These are phyloP conservation scores for Chrysolina americana DNA, from an alignment of 2,888 invertebrate species.

Conservation along the genomic window DNA sequence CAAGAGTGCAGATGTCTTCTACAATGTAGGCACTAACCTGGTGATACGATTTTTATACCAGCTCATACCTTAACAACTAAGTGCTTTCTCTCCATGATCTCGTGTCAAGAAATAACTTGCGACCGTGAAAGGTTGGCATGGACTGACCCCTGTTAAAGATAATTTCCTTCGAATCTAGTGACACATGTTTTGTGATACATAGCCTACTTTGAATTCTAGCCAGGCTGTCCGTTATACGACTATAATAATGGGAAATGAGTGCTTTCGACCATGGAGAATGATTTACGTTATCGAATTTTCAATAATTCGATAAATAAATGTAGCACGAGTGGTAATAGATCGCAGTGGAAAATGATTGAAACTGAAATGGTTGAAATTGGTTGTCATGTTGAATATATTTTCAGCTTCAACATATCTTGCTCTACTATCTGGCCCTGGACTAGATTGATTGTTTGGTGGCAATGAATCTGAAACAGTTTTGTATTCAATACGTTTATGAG, in stretches of 20 bases:
- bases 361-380: background rate
- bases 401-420: too few species aligned
- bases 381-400: too few species aligned
- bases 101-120: background rate
- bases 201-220: constrained; percentile 9
- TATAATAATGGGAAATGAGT: background rate
- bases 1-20: too few species aligned
- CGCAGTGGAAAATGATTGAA: background rate
- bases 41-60: background rate
- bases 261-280: background rate
- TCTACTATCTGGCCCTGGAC: too few species aligned
- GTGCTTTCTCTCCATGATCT: background rate
- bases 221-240: constrained; percentile 13
- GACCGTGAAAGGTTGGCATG: constrained; percentile 1
- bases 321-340: background rate
- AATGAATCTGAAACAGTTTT: too few species aligned
- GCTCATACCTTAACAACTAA: constrained; percentile 1
- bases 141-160: constrained; percentile 12
- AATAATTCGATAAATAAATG: background rate
- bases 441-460: too few species aligned
- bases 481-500: too few species aligned
- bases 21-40: too few species aligned
- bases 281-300: constrained; percentile 13
- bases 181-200: constrained; percentile 2
- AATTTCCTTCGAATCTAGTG: constrained; percentile 6